Evolutionary conservation across 2,113 vertebrate species (phyloP).

Genomic region (Stegastes partitus): DNA sequence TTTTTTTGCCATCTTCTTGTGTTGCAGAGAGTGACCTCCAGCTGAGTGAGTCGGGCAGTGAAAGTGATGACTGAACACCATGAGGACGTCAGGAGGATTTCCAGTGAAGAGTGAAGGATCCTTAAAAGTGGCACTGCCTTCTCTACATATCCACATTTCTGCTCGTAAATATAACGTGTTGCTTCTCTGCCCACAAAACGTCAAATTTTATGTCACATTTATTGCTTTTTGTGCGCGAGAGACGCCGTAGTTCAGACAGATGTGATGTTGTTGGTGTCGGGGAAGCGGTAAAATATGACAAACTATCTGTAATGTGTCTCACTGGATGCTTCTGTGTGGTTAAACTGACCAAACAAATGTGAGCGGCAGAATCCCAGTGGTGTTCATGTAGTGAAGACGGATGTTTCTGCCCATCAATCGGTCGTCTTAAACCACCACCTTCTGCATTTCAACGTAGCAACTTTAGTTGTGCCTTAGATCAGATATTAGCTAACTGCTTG

Average conservation of each 20-base stretch:
- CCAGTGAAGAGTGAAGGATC: conserved; percentile 14
- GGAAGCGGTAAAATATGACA: conserved; percentile 3
- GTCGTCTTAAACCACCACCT: conserved; percentile 1
- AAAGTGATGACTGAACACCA: conserved; percentile 91
- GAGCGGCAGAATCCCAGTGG: not conserved
- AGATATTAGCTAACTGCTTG: not conserved
- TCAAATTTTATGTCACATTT: not conserved
- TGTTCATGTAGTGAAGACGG: not conserved
- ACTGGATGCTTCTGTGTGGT: conserved; percentile 12
- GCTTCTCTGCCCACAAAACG: conserved; percentile 36
- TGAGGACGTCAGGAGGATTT: not conserved
- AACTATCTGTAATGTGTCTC: conserved; percentile 1
- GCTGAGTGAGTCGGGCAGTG: conserved; percentile 97
- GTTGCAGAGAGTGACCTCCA: conserved; percentile 95
- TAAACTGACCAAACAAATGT: conserved; percentile 18
- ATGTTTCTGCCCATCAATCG: not conserved
- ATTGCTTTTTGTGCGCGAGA: conserved; percentile 1
- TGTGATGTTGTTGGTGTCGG: not conserved
- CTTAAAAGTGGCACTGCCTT: conserved; percentile 1
- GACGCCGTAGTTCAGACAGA: conserved; percentile 29
- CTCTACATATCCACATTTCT: conserved; percentile 34
- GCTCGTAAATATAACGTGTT: conserved; percentile 20
- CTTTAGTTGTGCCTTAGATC: conserved; percentile 46
- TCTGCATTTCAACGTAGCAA: conserved; percentile 15
- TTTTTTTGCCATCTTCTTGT: not conserved